These are phyloP conservation scores for Onychorhynchus coronatus DNA, from an alignment of 2,113 vertebrate genomes.

Conservation along the genomic window DNA sequence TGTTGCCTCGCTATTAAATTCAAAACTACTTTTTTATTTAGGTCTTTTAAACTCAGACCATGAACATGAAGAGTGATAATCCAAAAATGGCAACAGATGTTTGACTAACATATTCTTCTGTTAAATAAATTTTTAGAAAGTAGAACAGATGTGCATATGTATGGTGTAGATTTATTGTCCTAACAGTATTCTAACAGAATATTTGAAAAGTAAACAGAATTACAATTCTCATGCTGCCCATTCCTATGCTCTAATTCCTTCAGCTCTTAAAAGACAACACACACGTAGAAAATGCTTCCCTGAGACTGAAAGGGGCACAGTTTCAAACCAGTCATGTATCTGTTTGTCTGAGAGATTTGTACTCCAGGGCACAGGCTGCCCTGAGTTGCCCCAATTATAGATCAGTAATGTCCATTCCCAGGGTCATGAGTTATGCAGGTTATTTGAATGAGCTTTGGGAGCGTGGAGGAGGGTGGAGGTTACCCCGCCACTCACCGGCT, in stretches of 20 bases:
- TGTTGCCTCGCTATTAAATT: background rate
- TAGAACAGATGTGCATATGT: background rate
- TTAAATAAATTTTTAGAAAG: background rate
- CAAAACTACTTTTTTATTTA: background rate
- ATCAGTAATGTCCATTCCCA: background rate
- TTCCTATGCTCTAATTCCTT: background rate
- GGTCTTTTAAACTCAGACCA: background rate
- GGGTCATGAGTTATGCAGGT: background rate
- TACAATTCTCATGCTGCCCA: background rate
- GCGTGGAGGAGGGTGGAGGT: no score
- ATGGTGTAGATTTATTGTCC: background rate
- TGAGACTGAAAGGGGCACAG: background rate
- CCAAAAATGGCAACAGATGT: background rate
- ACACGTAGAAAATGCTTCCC: background rate
- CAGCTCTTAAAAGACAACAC: background rate
- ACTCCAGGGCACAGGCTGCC: background rate
- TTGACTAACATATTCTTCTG: background rate
- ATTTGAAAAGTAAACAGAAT: background rate
- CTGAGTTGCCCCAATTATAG: background rate
- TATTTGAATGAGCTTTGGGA: background rate
- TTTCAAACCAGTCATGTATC: background rate
- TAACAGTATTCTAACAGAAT: background rate
- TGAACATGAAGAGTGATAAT: background rate
- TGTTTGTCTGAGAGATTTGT: background rate
- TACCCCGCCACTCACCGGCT: rapidly evolving